phyloP scores from a whole-genome alignment of 2,113 vertebrate species.

The Mirza zaza region DNA sequence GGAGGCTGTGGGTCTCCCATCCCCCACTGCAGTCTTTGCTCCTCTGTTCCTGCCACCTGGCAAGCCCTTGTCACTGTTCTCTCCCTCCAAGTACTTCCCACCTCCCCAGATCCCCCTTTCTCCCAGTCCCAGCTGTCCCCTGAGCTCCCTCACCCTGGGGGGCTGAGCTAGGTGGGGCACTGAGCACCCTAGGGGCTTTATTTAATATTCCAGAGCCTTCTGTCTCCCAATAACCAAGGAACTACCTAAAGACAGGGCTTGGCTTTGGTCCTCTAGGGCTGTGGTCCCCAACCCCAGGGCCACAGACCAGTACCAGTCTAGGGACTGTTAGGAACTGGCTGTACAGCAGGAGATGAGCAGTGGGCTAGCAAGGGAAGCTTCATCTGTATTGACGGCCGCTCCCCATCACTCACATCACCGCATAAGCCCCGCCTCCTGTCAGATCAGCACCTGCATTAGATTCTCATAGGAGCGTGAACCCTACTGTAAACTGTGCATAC shows the following conservation, averaged over 20 bases:
- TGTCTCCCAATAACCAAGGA: neutral
- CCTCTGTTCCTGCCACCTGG: neutral
- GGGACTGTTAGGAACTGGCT: too few relatives aligned
- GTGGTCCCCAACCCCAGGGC: too few relatives aligned
- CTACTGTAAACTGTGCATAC: too few relatives aligned
- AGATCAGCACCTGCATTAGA: too few relatives aligned
- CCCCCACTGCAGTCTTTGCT: neutral
- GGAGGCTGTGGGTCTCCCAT: neutral
- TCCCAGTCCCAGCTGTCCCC: neutral
- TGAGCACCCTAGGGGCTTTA: neutral
- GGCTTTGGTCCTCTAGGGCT: neutral
- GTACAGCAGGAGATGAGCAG: too few relatives aligned
- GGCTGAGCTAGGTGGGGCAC: neutral
- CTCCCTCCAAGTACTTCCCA: neutral
- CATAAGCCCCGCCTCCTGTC: too few relatives aligned
- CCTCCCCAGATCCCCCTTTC: neutral
- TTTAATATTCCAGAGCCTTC: neutral
- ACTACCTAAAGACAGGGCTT: neutral
- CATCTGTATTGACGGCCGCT: too few relatives aligned
- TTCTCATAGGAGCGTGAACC: too few relatives aligned
- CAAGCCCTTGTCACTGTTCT: neutral
- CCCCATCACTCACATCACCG: too few relatives aligned
- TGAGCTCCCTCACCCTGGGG: neutral
- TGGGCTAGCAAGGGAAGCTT: too few relatives aligned
- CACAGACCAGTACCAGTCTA: too few relatives aligned